Conservation (phyloP, 92 coral and sea anemone genomes). For the Porites cylindrica region DNA sequence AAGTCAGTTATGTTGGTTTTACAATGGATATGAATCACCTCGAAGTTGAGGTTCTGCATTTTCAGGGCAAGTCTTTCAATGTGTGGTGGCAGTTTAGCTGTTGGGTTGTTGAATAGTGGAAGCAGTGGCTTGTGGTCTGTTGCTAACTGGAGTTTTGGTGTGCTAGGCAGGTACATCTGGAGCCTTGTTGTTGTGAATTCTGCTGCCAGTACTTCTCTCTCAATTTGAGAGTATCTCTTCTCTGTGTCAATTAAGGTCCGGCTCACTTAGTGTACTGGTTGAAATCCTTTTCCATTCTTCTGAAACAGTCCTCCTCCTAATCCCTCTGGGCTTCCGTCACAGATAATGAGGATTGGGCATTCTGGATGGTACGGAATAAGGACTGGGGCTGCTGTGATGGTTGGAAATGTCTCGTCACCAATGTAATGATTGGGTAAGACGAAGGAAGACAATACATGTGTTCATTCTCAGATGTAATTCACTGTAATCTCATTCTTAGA, state of each 20-base stretch:
- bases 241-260: too few species aligned
- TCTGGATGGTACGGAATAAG: too few species aligned
- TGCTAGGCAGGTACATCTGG: slow-evolving; percentile 53
- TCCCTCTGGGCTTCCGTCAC: too few species aligned
- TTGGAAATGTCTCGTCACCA: too few species aligned
- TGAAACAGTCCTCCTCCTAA: too few species aligned
- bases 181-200: slow-evolving; percentile 63
- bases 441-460: slow-evolving; percentile 7
- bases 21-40: slow-evolving; percentile 57
- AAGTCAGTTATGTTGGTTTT: slow-evolving; percentile 62
- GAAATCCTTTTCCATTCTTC: too few species aligned
- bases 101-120: slow-evolving; percentile 75
- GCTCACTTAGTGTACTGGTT: too few species aligned
- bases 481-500: slow-evolving; percentile 15
- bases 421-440: neutral
- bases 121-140: slow-evolving; percentile 74
- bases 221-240: too few species aligned
- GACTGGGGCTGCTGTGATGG: too few species aligned
- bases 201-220: slow-evolving; percentile 50
- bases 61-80: slow-evolving; percentile 65
- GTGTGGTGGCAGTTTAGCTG: slow-evolving; percentile 75
- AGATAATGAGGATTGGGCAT: too few species aligned
- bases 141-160: slow-evolving; percentile 60
- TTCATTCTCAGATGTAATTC: slow-evolving; percentile 4
- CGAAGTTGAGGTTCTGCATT: slow-evolving; percentile 77